phyloP scores from a whole-genome alignment of 2,113 vertebrate genomes.

The Oncorhynchus nerka region DNA sequence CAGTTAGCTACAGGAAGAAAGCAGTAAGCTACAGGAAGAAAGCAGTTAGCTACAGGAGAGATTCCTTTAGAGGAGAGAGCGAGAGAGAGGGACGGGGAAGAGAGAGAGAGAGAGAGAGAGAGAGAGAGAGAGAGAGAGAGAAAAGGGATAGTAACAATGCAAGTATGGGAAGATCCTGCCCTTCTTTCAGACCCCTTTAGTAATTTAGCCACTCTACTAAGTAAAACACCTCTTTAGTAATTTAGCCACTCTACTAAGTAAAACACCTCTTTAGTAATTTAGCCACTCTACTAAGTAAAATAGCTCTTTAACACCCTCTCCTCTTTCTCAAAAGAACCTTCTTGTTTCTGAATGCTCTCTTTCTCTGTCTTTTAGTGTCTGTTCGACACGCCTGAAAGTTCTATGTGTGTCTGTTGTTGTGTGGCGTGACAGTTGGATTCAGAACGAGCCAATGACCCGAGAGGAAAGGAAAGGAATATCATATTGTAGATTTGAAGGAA shows the following conservation, averaged over 20 bases:
- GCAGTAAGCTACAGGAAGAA: neutral
- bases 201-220: no score
- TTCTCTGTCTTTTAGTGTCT: neutral
- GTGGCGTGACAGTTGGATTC: no score
- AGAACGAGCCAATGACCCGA: no score
- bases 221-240: no score
- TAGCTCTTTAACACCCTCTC: neutral
- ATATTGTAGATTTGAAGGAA: no score
- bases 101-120: no score
- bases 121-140: constrained; percentile 1
- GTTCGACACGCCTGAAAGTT: neutral
- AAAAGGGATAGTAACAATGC: constrained; percentile 19
- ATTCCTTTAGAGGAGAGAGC: no score
- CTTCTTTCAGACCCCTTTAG: constrained; percentile 22
- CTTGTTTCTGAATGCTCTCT: neutral
- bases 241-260: no score
- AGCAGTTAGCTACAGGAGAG: no score
- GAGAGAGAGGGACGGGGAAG: neutral
- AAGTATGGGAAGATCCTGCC: constrained; percentile 27
- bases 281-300: neutral
- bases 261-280: constrained; percentile 2
- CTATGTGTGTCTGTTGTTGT: no score
- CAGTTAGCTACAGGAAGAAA: no score
- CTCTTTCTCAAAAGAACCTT: neutral
- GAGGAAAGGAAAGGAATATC: no score